phyloP scores from a whole-genome alignment of 2,113 vertebrate species.

The Chamaea fasciata region DNA sequence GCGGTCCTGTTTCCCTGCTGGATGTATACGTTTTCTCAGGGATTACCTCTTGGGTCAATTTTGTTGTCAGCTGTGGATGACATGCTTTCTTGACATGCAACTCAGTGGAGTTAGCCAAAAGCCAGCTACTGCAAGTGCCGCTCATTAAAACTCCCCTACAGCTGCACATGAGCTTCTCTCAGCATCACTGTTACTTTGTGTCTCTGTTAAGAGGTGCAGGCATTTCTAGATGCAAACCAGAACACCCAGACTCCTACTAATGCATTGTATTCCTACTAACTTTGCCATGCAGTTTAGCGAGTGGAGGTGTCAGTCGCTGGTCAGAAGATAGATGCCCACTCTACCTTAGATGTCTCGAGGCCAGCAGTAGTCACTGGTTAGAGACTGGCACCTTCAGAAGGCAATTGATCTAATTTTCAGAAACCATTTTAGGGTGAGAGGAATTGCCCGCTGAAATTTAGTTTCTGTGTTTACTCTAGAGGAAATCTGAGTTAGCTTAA shows the following conservation, averaged over 20 bases:
- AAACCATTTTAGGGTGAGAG: not conserved
- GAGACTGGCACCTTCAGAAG: not conserved
- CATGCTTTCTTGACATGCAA: not conserved
- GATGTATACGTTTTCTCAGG: not conserved
- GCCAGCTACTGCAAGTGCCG: not conserved
- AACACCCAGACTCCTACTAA: not conserved
- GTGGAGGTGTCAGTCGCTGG: not conserved
- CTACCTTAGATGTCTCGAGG: not conserved
- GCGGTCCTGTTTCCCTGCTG: not conserved
- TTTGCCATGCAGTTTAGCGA: not conserved
- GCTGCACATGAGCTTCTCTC: fast-evolving
- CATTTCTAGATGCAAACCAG: not conserved
- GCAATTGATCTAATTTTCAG: not conserved
- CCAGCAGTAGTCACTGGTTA: not conserved
- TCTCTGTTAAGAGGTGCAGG: not conserved
- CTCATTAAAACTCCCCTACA: not conserved
- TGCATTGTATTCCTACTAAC: not conserved
- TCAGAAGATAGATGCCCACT: not conserved
- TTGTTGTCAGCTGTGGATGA: not conserved
- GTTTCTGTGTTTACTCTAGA: not conserved
- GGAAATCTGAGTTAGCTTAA: not conserved
- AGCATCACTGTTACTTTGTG: not conserved
- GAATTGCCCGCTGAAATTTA: not conserved
- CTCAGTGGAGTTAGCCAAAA: not conserved
- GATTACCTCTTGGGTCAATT: not conserved